Evolutionary conservation across 2,113 vertebrate species (phyloP), one percentile per base, ranked within the genome.

Genomic region (Lophius piscatorius): DNA sequence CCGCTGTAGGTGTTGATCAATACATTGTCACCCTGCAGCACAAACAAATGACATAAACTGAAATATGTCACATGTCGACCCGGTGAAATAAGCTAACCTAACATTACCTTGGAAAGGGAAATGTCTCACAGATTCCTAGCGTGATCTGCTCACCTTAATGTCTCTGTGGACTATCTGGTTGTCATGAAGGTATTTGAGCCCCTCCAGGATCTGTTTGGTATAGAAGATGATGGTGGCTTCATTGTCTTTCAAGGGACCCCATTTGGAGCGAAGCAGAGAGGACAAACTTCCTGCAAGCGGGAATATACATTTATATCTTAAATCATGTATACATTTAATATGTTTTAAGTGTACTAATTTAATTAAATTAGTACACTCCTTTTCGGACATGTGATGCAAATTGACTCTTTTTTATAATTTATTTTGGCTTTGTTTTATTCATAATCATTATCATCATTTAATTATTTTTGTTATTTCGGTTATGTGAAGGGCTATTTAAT

Each of bases 1-100:
- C 95, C 95, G 1, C 94, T 98, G 67, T 95, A 98, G 0, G 95
- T 98, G 88, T 98, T 98, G 80, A 98, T 94, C 62, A 98, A 75
- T 5, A 97, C 92, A 6, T 98, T 98, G 85, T 98, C 95, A 1
- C 95, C 95, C 95, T 98, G 81, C 12, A 31, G 61, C 10, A 71
- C 10, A 63, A 5, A 69, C 0, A 66, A 5, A 18, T 38, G 0
- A 24, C 5, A 11, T 16, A 52, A 7, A 28, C 5, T 20, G 5
- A 52, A 20, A 31, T 16, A 6, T 21, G 28, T 29, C 31, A 46
- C 9, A 13, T 31, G 9, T 31, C 8, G 11, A 10, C 29, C 17
- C 3, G 20, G 39, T 18, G 16, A 9, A n/a, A 14, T 4, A 21
- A 28, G 18, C 3, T 1, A 41, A 10, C 3, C 18, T 12, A 6